Conservation (phyloP, 2,797 vertebrate genomes). For the Rhinichthys osculus region DNA sequence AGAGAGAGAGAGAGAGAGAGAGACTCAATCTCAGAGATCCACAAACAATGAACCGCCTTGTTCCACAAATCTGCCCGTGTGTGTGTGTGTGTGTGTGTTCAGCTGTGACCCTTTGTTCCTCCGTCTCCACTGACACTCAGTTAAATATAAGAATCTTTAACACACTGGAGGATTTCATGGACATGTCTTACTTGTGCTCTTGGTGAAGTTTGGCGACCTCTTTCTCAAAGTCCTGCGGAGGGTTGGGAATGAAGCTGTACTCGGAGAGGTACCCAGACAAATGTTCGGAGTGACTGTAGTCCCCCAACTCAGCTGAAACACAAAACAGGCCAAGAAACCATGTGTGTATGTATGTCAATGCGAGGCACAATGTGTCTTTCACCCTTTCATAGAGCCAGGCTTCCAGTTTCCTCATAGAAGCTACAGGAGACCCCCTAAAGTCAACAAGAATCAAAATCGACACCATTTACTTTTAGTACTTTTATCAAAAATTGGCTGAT, state of each 20-base stretch:
- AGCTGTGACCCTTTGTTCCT: slow-evolving; percentile 45
- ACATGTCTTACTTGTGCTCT: slow-evolving; percentile 88
- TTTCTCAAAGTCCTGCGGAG: slow-evolving; percentile 97
- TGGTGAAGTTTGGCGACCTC: slow-evolving; percentile 98
- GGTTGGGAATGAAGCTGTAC: slow-evolving; percentile 91
- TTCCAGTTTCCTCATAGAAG: slow-evolving; percentile 14
- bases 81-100: slow-evolving; percentile 44
- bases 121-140: slow-evolving; percentile 27
- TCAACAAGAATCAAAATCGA: background rate
- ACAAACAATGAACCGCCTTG: slow-evolving; percentile 59
- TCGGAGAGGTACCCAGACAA: slow-evolving; percentile 91
- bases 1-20: slow-evolving; percentile 5
- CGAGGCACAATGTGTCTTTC: slow-evolving; percentile 40
- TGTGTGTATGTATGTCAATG: slow-evolving; percentile 33
- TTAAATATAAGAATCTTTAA: slow-evolving; percentile 37
- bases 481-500: background rate
- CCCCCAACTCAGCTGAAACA: slow-evolving; percentile 91
- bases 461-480: background rate
- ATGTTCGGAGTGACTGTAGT: slow-evolving; percentile 91
- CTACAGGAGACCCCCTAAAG: background rate
- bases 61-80: slow-evolving; percentile 37
- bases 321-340: slow-evolving; percentile 46
- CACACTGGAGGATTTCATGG: slow-evolving; percentile 24
- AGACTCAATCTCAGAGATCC: slow-evolving; percentile 52
- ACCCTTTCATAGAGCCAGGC: slow-evolving; percentile 14